Evolutionary conservation across 2,797 vertebrate species (phyloP).

Genomic region (Enteromius anoplus): DNA sequence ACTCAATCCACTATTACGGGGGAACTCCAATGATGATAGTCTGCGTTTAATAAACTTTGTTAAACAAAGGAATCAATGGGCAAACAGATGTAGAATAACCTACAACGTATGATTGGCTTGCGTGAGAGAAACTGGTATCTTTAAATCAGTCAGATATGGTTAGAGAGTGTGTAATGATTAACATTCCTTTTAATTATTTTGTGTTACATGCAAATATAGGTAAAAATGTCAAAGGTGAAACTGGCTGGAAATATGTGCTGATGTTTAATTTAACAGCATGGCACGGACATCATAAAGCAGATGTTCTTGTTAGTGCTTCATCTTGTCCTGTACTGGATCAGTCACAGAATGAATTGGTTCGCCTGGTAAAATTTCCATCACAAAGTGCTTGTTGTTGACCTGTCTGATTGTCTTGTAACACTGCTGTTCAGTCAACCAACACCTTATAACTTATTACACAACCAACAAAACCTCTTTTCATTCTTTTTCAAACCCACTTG

Average conservation of each 20-base stretch:
- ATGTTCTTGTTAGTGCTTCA: slow-evolving; percentile 32
- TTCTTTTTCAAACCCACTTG: background rate
- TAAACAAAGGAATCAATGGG: background rate
- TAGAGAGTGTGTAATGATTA: background rate
- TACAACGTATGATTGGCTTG: background rate
- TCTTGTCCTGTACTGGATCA: slow-evolving; percentile 50
- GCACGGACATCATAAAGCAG: background rate
- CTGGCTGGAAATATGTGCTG: slow-evolving; percentile 17
- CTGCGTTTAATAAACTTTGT: background rate
- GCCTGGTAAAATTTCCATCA: background rate
- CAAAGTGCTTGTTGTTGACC: background rate
- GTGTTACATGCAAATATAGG: slow-evolving; percentile 26
- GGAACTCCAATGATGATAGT: background rate
- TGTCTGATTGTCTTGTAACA: background rate
- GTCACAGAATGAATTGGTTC: slow-evolving; percentile 22
- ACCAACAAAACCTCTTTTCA: background rate
- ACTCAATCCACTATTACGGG: background rate
- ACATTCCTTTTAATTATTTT: slow-evolving; percentile 15
- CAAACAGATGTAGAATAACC: background rate
- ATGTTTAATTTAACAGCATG: slow-evolving; percentile 39
- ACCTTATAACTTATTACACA: background rate
- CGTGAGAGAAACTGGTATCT: background rate
- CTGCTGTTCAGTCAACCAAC: background rate
- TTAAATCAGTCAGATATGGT: background rate
- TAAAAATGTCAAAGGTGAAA: slow-evolving; percentile 40